Percentiles rank a stretch among this genome's conserved stretches.
These are phyloP conservation scores for Gymnothorax javanicus DNA, from an alignment of 2,797 vertebrate genomes.

Conservation along the genomic window DNA sequence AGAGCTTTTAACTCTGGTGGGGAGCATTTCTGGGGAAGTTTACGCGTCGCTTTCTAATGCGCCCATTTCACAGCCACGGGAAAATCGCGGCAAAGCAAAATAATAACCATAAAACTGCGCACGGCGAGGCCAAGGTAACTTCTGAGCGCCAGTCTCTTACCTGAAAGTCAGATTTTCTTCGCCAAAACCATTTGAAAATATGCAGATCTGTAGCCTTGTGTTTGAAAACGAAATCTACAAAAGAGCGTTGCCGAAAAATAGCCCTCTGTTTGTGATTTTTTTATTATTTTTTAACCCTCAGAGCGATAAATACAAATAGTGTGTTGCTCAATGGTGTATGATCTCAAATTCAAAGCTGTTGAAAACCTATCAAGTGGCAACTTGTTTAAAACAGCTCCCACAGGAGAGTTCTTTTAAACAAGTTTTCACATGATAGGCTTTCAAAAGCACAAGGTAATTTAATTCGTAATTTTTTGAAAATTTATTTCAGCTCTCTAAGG, in stretches of 20 bases:
- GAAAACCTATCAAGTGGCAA: no score
- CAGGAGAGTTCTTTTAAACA: no score
- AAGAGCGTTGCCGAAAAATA: background rate
- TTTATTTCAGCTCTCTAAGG: no score
- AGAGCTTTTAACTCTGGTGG: background rate
- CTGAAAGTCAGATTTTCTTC: background rate
- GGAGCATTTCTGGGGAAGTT: background rate
- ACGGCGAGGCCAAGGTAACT: background rate
- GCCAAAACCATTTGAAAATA: background rate
- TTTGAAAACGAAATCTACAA: background rate
- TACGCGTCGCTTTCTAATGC: conserved; percentile 1
- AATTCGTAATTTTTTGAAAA: no score
- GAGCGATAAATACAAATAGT: no score
- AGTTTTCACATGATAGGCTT: no score
- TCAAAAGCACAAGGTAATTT: no score
- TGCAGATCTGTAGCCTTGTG: background rate
- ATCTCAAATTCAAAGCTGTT: no score
- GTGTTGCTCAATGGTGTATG: no score
- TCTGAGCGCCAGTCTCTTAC: background rate
- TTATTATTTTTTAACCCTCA: no score
- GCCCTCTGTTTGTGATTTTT: background rate
- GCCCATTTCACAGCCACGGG: background rate
- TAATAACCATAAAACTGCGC: background rate
- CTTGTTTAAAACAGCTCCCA: no score
- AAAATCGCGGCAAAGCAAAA: background rate